Base-by-base conservation (phyloP, 1,140 invertebrate species). In the Trichonephila inaurata region DNA sequence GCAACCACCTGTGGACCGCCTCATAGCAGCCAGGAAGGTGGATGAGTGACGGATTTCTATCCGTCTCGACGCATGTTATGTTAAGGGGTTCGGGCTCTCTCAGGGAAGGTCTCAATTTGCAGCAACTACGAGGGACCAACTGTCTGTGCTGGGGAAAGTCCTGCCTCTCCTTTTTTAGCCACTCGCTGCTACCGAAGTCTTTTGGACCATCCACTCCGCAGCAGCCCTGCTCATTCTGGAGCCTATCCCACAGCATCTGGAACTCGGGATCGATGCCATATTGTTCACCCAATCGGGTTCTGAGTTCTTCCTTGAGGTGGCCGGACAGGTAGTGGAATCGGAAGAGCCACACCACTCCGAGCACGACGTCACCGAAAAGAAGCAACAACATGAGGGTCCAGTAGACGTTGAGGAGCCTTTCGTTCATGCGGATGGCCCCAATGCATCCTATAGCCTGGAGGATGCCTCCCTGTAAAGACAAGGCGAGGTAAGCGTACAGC, bases 311-410 rank as follows among this genome's bases (percentile, higher is more conserved):
- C 89, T 97, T 96, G 24, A 98, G 96, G 94, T 97, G 97, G 64
- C 97, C 96, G 94, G 97, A 97, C 91, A 98, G 97, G 92, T 96
- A 96, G 95, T 98, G 97, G 95, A 98, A 98, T 21, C 97, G 96
- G 95, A 98, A 98, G 91, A 98, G 97, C 98, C 98, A 98, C 94
- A 98, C 97, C n/a, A 98, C 97, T 21, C 98, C 98, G 60, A 98
- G 97, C 5, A 98, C 96, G 1, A 97, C 97, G 96, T 98, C 98
- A 44, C 98, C 98, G 94, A 98, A 97, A 10, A 98, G 96, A 2
- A 98, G 96, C 12, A 97, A 97, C 1, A 98, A 96, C 83, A 98
- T 96, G 5, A 98, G 96, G n/a, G 98, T 96, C 98, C 98, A 98
- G 95, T 98, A 98, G 92, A 97, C 97, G 96, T 98, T 98, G 12